These are phyloP conservation scores for Peromyscus eremicus DNA, from an alignment of 2,797 vertebrate genomes.

Conservation along the genomic window DNA sequence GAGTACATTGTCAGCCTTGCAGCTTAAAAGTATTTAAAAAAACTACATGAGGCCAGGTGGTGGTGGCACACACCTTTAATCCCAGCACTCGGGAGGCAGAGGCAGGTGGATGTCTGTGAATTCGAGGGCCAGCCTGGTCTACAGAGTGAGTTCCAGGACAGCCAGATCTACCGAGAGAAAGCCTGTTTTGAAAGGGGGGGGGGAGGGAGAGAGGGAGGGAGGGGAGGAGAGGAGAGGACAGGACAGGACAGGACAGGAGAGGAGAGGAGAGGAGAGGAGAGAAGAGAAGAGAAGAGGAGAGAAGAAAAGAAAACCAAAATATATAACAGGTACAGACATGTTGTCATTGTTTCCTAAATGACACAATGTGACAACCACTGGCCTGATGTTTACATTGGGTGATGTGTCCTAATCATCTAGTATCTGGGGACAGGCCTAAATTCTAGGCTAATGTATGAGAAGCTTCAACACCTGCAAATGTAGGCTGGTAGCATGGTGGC, in stretches of 20 bases:
- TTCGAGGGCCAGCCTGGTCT: neutral
- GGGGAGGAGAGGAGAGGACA: too few species aligned
- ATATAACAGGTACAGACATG: neutral
- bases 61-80: neutral
- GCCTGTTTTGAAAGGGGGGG: neutral
- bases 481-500: too few species aligned
- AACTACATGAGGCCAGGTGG: neutral
- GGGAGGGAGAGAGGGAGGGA: too few species aligned
- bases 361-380: neutral
- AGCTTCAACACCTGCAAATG: too few species aligned
- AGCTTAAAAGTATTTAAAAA: neutral
- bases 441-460: neutral
- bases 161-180: neutral
- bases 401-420: neutral
- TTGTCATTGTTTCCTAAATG: neutral
- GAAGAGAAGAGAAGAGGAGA: too few species aligned
- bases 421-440: too few species aligned
- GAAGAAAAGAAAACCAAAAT: too few species aligned
- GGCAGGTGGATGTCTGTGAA: neutral
- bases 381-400: neutral
- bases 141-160: neutral
- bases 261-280: too few species aligned
- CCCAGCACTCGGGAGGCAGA: neutral
- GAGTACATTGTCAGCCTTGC: neutral
- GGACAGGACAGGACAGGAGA: too few species aligned